Evolutionary conservation across 2,113 vertebrate genomes (phyloP).

Genomic region (Rallus limicola): DNA sequence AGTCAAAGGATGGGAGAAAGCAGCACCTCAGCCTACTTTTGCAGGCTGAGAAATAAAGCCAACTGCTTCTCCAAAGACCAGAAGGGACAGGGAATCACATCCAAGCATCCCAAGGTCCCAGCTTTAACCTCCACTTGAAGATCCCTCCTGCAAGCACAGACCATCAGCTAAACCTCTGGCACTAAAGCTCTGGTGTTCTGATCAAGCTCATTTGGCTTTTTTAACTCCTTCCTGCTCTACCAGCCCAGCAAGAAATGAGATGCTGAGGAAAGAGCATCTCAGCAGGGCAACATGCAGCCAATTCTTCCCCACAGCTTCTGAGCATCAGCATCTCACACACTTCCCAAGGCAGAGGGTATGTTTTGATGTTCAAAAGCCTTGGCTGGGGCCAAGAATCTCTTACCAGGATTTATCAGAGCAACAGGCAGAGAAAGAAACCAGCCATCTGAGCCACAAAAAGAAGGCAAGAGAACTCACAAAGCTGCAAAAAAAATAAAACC

Average conservation of each 20-base stretch:
- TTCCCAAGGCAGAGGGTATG: not conserved
- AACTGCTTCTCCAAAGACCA: not conserved
- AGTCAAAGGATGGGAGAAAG: not conserved
- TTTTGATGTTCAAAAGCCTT: not conserved
- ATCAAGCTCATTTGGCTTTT: too few relatives aligned
- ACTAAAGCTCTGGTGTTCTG: not conserved
- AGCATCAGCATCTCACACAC: not conserved
- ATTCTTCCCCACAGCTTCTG: not conserved
- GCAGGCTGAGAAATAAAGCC: not conserved
- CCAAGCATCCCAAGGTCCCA: not conserved
- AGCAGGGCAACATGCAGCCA: fast-evolving
- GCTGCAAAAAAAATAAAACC: not conserved
- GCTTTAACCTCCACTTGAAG: fast-evolving
- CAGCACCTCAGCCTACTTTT: not conserved
- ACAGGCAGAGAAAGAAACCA: not conserved
- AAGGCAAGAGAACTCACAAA: not conserved
- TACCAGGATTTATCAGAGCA: not conserved
- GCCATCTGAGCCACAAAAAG: not conserved
- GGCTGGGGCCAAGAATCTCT: not conserved
- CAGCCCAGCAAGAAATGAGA: not conserved
- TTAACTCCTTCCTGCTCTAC: not conserved
- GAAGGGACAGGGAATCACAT: not conserved
- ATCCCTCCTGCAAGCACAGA: not conserved
- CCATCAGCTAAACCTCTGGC: not conserved
- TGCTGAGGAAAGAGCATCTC: not conserved